Evolutionary conservation across 2,888 invertebrate genomes (phyloP).

Genomic region (Tuta absoluta): DNA sequence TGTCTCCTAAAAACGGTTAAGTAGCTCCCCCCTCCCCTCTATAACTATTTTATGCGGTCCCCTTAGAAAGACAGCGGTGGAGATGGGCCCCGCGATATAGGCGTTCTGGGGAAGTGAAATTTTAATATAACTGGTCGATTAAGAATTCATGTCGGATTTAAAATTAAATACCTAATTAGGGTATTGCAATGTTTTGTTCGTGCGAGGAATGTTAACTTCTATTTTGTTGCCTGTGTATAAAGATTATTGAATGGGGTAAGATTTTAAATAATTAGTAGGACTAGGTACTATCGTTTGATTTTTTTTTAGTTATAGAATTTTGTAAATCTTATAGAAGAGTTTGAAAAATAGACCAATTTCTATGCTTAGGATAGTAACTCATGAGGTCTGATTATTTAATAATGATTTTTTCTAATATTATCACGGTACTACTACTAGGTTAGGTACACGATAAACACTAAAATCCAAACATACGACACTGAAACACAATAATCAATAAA

Average conservation of each 20-base stretch:
- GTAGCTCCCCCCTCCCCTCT: slow-evolving; percentile 77
- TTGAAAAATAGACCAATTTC: too few species aligned
- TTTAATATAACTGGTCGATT: slow-evolving; percentile 77
- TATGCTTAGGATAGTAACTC: too few species aligned
- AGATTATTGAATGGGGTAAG: slow-evolving; percentile 33
- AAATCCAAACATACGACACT: too few species aligned
- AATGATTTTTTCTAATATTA: too few species aligned
- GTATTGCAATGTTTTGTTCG: slow-evolving; percentile 66
- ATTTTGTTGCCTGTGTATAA: slow-evolving; percentile 40
- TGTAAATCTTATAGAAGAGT: too few species aligned
- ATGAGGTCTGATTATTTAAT: too few species aligned
- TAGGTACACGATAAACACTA: too few species aligned
- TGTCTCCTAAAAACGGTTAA: slow-evolving; percentile 81
- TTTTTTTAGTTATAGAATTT: too few species aligned
- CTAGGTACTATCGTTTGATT: too few species aligned
- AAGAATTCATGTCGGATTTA: slow-evolving; percentile 79
- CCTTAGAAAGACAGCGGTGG: slow-evolving; percentile 79
- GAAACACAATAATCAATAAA: too few species aligned
- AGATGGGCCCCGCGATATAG: slow-evolving; percentile 76
- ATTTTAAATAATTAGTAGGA: too few species aligned
- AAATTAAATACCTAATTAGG: slow-evolving; percentile 78
- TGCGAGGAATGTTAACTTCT: slow-evolving; percentile 58
- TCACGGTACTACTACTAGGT: too few species aligned
- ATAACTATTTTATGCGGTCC: slow-evolving; percentile 82
- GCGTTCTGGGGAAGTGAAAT: slow-evolving; percentile 75